Evolutionary conservation across 1,140 invertebrate species (phyloP).

Genomic region (Sitobion miscanthi): DNA sequence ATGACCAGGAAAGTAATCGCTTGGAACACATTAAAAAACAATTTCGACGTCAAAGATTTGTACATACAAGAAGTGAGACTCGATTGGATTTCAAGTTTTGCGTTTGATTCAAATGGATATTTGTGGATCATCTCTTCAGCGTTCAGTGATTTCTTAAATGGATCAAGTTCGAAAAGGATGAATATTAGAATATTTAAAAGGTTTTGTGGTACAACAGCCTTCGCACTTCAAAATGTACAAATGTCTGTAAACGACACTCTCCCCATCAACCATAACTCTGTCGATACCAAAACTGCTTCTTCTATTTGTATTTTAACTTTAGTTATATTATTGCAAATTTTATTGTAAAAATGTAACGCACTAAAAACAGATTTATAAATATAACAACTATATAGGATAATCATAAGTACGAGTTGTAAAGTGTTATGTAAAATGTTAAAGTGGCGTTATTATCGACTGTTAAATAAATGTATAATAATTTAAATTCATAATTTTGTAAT

Average conservation of each 20-base stretch:
- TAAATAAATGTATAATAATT: neutral
- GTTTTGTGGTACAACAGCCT: conserved; percentile 25
- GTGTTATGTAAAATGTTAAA: neutral
- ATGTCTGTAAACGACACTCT: neutral
- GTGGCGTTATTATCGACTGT: neutral
- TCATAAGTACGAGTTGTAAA: neutral
- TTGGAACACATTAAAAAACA: conserved; percentile 3
- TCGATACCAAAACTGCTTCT: neutral
- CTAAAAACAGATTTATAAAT: neutral
- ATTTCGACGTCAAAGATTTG: neutral
- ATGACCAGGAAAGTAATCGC: neutral
- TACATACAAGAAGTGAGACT: conserved; percentile 25
- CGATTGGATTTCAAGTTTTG: conserved; percentile 30
- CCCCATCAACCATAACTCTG: neutral
- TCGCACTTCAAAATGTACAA: conserved; percentile 23
- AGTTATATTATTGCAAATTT: neutral
- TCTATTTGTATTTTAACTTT: neutral
- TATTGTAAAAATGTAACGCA: neutral
- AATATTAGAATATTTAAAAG: conserved; percentile 19
- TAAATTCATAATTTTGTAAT: neutral
- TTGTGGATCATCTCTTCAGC: conserved; percentile 16
- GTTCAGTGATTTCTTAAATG: neutral
- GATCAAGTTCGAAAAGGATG: neutral
- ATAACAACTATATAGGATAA: neutral
- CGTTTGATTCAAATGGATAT: conserved; percentile 28